phyloP scores from a whole-genome alignment of 2,113 vertebrate genomes.

The Chlorodrepanis virens region DNA sequence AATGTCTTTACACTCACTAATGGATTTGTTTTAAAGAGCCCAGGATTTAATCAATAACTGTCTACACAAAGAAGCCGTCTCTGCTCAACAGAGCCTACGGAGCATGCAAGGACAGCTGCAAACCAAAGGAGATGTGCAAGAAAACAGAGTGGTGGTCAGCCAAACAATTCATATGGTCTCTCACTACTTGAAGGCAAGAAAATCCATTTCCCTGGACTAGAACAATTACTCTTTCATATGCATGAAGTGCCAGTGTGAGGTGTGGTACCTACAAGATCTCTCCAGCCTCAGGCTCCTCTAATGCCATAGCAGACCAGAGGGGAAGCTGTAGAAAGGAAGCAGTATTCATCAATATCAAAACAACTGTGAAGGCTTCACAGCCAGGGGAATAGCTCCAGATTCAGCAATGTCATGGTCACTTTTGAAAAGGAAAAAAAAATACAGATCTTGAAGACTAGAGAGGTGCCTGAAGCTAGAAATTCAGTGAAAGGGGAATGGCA shows the following conservation, averaged over 20 bases:
- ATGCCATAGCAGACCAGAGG: neutral
- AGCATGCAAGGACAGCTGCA: neutral
- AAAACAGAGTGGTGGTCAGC: neutral
- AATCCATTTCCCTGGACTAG: neutral
- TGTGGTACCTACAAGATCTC: neutral
- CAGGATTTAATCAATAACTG: neutral
- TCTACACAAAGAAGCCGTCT: neutral
- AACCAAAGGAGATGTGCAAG: fast-evolving
- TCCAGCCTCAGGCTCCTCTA: neutral
- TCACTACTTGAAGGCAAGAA: neutral
- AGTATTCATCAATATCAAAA: neutral
- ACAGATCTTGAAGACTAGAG: neutral
- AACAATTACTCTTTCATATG: neutral
- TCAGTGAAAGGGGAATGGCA: neutral
- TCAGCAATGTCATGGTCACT: neutral
- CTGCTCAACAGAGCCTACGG: neutral
- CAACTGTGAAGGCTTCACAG: neutral
- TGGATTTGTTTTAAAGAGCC: neutral
- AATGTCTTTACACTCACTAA: neutral
- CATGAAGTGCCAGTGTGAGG: neutral
- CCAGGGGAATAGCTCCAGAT: neutral
- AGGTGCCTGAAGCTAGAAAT: conserved; percentile 30
- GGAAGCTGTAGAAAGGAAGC: neutral
- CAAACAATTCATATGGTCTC: neutral
- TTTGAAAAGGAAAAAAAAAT: neutral